Percentiles rank a stretch among this genome's conserved stretches.
Conservation (phyloP, 2,888 invertebrate genomes). For the Oeneis ivallda region DNA sequence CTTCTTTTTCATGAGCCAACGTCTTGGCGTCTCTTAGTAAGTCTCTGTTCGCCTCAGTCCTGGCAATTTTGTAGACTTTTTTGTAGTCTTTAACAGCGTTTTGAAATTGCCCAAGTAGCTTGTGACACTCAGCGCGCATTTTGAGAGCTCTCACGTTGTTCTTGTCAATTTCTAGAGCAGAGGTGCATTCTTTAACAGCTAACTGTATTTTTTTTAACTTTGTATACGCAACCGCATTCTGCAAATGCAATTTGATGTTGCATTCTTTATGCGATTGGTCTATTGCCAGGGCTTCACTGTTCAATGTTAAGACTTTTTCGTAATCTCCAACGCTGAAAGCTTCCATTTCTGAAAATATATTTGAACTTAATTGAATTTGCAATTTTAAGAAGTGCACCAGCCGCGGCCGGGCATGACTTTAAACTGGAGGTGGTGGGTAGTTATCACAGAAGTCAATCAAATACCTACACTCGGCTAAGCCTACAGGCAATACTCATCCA, state of each 20-base stretch:
- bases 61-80: neutral
- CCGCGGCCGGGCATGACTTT: no score
- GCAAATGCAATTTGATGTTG: neutral
- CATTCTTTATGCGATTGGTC: neutral
- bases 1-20: neutral
- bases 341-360: neutral
- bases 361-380: no score
- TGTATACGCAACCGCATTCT: constrained; percentile 1
- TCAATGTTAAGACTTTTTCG: neutral
- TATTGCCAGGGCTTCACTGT: neutral
- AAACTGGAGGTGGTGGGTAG: no score
- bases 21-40: neutral
- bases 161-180: neutral
- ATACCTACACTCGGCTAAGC: no score
- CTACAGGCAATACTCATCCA: no score
- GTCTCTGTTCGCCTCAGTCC: neutral
- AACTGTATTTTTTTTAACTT: neutral
- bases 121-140: neutral
- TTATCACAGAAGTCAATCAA: no score
- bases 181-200: neutral
- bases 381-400: no score
- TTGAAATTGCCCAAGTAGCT: neutral
- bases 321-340: neutral
- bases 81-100: neutral
- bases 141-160: neutral